Percentiles rank a stretch among this genome's conserved stretches.
Conservation (phyloP, 2,888 invertebrate species). For the Sphaerophoria rueppellii region DNA sequence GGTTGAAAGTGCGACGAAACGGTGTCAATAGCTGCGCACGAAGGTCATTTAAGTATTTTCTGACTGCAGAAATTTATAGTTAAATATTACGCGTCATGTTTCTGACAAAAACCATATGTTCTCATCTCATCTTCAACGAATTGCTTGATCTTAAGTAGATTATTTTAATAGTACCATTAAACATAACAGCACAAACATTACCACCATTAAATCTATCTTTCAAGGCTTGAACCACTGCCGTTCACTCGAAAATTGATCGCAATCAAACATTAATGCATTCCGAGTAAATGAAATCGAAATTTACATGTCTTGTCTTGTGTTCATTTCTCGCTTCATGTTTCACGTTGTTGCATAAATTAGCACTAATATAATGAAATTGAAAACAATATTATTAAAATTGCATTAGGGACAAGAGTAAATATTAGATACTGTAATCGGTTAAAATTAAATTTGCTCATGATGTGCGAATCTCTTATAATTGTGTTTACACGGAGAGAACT, state of each 20-base stretch:
- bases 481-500: too few relatives aligned
- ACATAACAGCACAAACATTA: too few relatives aligned
- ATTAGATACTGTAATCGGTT: conserved; percentile 68
- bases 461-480: conserved; percentile 4
- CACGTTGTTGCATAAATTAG: conserved; percentile 64
- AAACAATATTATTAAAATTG: conserved; percentile 54
- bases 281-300: conserved; percentile 2
- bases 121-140: too few relatives aligned
- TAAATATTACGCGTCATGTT: too few relatives aligned
- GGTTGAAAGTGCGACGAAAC: too few relatives aligned
- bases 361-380: conserved; percentile 42
- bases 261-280: conserved; percentile 15
- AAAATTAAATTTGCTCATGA: conserved; percentile 68
- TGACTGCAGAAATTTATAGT: too few relatives aligned
- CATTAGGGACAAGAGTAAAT: conserved; percentile 55
- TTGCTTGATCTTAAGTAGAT: too few relatives aligned
- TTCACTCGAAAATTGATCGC: conserved; percentile 36
- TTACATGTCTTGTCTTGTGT: not conserved
- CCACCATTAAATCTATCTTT: too few relatives aligned
- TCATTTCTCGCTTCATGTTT: conserved; percentile 2
- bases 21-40: too few relatives aligned
- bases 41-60: too few relatives aligned
- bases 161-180: too few relatives aligned
- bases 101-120: too few relatives aligned
- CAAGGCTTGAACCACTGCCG: conserved; percentile 28